These are phyloP conservation scores for Zapornia atra DNA, from an alignment of 2,113 vertebrate species.

Conservation along the genomic window DNA sequence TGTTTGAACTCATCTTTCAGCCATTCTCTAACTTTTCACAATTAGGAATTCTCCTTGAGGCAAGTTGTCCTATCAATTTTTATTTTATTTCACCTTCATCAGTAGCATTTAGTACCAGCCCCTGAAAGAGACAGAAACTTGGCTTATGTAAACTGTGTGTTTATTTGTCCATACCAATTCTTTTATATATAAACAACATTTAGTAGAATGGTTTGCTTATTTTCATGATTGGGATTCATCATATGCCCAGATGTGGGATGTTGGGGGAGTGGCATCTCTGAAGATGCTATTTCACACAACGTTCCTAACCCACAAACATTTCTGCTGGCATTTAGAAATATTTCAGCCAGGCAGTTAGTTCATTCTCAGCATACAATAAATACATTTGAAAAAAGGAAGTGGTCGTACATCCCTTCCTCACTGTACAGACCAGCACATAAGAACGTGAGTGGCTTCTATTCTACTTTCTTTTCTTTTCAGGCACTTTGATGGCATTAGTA, in stretches of 20 bases:
- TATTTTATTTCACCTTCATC: not conserved
- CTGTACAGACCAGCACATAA: not conserved
- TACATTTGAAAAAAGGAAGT: not conserved
- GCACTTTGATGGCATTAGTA: not conserved
- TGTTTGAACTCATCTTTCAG: not conserved
- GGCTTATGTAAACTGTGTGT: not conserved
- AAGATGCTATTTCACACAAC: not conserved
- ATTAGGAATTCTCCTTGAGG: not conserved
- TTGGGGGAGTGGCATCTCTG: not conserved
- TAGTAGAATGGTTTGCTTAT: not conserved
- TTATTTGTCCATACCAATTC: not conserved
- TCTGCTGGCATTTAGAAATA: not conserved
- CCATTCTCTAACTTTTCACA: not conserved
- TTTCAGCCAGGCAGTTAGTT: not conserved
- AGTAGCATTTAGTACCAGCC: not conserved
- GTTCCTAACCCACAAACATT: not conserved
- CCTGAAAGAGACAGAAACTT: not conserved
- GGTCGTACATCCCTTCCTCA: not conserved
- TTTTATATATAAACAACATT: not conserved
- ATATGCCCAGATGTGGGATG: not conserved
- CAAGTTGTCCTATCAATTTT: not conserved
- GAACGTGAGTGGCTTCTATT: not conserved
- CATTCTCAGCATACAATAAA: not conserved
- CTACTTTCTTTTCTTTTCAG: not conserved
- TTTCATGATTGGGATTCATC: not conserved